phyloP scores from a whole-genome alignment of 2,113 vertebrate species.

The Scopus umbretta region DNA sequence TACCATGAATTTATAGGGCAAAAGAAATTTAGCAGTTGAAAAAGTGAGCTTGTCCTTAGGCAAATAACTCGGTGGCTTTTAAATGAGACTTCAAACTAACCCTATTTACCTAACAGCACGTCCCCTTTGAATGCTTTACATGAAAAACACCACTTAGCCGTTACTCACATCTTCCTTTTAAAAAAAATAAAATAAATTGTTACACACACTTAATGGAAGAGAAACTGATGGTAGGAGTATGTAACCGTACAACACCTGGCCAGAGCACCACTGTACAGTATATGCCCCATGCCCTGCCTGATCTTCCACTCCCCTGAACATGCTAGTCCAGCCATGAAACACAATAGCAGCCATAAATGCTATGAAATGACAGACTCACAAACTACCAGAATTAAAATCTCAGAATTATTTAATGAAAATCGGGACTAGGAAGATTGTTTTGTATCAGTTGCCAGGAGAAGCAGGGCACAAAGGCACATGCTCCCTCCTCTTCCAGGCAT shows the following conservation, averaged over 20 bases:
- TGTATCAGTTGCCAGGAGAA: neutral
- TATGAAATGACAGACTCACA: neutral
- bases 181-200: neutral
- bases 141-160: neutral
- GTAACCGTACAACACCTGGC: neutral
- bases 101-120: slow-evolving; percentile 21
- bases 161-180: neutral
- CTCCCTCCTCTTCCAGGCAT: neutral
- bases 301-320: neutral
- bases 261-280: neutral
- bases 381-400: neutral
- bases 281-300: neutral
- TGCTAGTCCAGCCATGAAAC: neutral
- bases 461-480: fast-evolving
- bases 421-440: neutral
- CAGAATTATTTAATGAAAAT: neutral
- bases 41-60: slow-evolving; percentile 17
- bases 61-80: slow-evolving; percentile 29
- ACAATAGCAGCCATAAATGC: neutral
- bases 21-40: slow-evolving; percentile 35
- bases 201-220: neutral
- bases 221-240: neutral
- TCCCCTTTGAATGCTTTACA: slow-evolving; percentile 21
- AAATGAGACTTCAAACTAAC: slow-evolving; percentile 50
- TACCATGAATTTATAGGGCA: slow-evolving; percentile 14